Evolutionary conservation across 2,797 vertebrate genomes (phyloP).

Genomic region (Pseudochromis fuscus): DNA sequence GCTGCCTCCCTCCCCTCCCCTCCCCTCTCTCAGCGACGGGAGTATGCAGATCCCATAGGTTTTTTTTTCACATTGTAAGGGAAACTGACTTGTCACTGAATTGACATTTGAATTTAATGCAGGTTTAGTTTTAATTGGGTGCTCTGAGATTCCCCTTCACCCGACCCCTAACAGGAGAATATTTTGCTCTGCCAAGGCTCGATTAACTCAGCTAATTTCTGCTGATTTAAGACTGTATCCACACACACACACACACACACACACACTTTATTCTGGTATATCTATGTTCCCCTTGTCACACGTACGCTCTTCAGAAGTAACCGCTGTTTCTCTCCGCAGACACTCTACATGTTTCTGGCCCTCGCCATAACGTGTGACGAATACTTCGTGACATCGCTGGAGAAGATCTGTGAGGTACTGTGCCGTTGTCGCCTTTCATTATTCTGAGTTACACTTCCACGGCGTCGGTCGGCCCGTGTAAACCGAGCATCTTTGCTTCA

Average conservation of each 20-base stretch:
- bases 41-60: constrained; percentile 16
- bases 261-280: neutral
- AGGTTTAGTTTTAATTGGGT: constrained; percentile 23
- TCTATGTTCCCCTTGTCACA: neutral
- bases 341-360: constrained; percentile 99
- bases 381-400: constrained; percentile 97
- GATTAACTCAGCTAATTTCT: constrained; percentile 25
- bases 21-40: neutral
- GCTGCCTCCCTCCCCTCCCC: neutral
- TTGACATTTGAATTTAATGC: constrained; percentile 38
- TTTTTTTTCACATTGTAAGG: constrained; percentile 31
- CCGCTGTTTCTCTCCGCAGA: constrained; percentile 75
- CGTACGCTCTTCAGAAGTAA: neutral
- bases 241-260: neutral
- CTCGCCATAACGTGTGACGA: constrained; percentile 98
- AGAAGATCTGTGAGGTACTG: constrained; percentile 98
- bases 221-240: constrained; percentile 23
- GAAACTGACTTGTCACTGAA: constrained; percentile 10
- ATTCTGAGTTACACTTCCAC: neutral
- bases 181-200: constrained; percentile 14
- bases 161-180: constrained; percentile 18
- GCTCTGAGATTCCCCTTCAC: constrained; percentile 32
- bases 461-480: neutral
- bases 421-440: neutral
- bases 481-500: neutral